Evolutionary conservation across 2,888 invertebrate genomes (phyloP), one percentile per base, ranked within the genome.

Genomic region (Drosophila tripunctata): DNA sequence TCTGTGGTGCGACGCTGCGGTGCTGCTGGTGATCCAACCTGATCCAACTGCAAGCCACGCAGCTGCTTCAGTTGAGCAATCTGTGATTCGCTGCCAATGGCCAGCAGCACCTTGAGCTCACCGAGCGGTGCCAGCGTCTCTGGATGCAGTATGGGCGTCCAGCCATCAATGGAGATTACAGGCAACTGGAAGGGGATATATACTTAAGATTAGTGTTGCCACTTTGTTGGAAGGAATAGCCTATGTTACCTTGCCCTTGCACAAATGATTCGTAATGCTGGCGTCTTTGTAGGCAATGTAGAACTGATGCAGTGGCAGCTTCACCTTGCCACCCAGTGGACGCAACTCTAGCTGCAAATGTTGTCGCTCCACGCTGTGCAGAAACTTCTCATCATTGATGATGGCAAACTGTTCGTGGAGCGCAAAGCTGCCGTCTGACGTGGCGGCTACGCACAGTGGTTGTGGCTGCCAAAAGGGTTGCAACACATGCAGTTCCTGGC

Each of bases 71-170:
- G 85, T 62, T 92, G 91, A 14, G 92, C 91, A 24, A 94, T 93
- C 89, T 94, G 94, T 41, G 92, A 91, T 40, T 93, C 92, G 3
- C 93, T 93, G 8, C 94, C 94, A 41, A 94, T 90, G 31, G 94
- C 94, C 27, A 94, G 89, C 7, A 94, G 77, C 36, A 93, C 92
- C 77, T 93, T 92, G 3, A 93, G 88, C 82, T 94, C 92, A 1
- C 94, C 94, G 55, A 92, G 84, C 14, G 91, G 82, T 40, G 90
- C 87, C 30, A 92, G 91, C 8, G 91, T 91, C 24, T 81, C 66
- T 2, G 67, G 15, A 73, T 92, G 90, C 2, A 90, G 77, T 50
- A 94, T 92, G 6, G 93, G 90, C 40, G 93, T 92, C 93, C 93
- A 94, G 76, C 92, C 93, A 83, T 94, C 94, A 8, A 93, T 92